Evolutionary conservation across 1,140 invertebrate genomes (phyloP), one percentile per base, ranked within the genome.

Genomic region (Cyrtorhinus lividipennis): DNA sequence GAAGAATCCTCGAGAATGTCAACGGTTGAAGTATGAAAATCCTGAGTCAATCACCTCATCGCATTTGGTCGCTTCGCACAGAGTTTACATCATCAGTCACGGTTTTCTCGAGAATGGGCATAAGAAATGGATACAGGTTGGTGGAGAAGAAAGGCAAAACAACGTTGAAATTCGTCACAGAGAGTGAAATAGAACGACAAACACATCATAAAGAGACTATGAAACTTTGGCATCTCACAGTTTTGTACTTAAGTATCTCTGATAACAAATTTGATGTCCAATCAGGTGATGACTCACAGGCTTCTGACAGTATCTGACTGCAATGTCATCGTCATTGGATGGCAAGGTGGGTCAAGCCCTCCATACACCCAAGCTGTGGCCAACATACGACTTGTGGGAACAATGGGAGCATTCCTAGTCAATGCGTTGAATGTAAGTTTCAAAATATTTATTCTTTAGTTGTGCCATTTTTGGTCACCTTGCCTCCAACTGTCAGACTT

Each of bases 341-440:
- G 92, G 92, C 80, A 85, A 38, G 80, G 78, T 30, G 92, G 89
- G 0, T 87, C 90, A 0, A 82, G 82, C 60, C 90, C 90, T 0
- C 90, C 90, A 0, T 95, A 95, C 69, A 85, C 87, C 0, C 90
- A 94, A 73, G 90, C 90, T 0, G 89, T 90, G 1, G 90, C 89
- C 0, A 94, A 95, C 70, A 90, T 90, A n/a, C 78, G 90, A 59
- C 74, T 95, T 1, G 83, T 93, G 10, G 91, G 88, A 0, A 82
- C 81, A 0, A 88, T 92, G 70, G 83, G 87, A 0, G 88, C 88
- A 0, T 80, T 89, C 73, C 74, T 94, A 15, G 72, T 80, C n/a
- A 67, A 73, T 45, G 62, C 72, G 12, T 62, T 80, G 71, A 77
- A 73, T 72, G 81, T 82, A 71, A 72, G 69, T 67, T 57, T 8